phyloP scores from a whole-genome alignment of 2,888 invertebrate genomes.

The Carpatolechia fugitivella region DNA sequence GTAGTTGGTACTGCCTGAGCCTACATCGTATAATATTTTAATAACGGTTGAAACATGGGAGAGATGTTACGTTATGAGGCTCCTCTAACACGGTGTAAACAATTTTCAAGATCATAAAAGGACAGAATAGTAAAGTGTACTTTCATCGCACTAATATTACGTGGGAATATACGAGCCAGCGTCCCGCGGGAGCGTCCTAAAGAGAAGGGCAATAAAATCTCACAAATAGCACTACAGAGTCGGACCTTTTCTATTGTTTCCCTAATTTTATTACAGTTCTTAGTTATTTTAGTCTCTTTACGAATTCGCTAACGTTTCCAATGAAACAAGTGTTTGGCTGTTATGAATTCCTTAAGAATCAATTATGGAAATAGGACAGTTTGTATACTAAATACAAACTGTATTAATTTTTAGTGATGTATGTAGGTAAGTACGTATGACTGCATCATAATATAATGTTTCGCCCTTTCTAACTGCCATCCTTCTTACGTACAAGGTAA shows the following conservation, averaged over 20 bases:
- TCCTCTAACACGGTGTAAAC: constrained; percentile 3
- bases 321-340: constrained; percentile 24
- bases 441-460: background rate
- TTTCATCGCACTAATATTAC: constrained; percentile 14
- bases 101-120: constrained; percentile 4
- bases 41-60: background rate
- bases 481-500: background rate
- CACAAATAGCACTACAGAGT: constrained; percentile 17
- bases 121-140: constrained; percentile 12
- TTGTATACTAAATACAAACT: background rate
- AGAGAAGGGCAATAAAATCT: constrained; percentile 19
- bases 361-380: background rate
- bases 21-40: constrained; percentile 9
- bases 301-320: background rate
- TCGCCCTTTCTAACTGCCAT: background rate
- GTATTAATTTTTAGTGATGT: background rate
- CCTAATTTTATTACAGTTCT: constrained; percentile 17
- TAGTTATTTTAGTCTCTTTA: constrained; percentile 8
- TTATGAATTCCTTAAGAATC: constrained; percentile 29
- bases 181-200: constrained; percentile 12
- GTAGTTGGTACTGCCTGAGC: background rate
- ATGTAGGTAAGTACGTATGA: background rate
- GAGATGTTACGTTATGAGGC: background rate
- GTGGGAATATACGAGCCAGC: background rate
- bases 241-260: constrained; percentile 18